A percentile compares a stretch with the other conserved stretches of the same genome.
These are phyloP conservation scores for Cyclopterus lumpus DNA, from an alignment of 2,797 vertebrate species.

Conservation along the genomic window DNA sequence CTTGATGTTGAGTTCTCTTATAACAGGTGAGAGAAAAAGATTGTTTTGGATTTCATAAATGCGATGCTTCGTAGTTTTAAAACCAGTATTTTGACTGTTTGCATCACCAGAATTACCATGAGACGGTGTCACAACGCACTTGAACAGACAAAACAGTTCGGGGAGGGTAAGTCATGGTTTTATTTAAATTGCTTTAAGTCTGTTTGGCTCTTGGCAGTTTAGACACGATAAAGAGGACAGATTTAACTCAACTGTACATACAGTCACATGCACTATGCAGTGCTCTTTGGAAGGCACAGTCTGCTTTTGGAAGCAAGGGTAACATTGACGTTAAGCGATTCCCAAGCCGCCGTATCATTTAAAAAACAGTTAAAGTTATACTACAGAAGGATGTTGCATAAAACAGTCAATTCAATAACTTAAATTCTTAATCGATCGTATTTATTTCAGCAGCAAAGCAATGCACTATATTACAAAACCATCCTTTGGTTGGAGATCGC, in stretches of 20 bases:
- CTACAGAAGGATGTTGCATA: background rate
- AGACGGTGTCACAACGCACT: conserved; percentile 92
- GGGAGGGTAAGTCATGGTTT: conserved; percentile 80
- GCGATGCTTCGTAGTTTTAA: background rate
- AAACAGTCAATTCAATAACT: background rate
- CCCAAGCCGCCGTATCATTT: background rate
- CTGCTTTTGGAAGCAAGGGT: background rate
- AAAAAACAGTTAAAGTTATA: background rate
- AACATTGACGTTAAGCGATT: background rate
- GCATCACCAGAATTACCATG: conserved; percentile 83
- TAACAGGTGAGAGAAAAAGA: conserved; percentile 85
- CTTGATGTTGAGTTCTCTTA: conserved; percentile 93
- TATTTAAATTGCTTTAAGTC: background rate
- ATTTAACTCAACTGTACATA: background rate
- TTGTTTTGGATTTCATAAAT: background rate
- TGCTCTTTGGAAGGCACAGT: background rate
- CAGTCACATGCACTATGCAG: background rate
- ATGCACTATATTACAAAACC: too few species aligned
- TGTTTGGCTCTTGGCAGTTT: background rate
- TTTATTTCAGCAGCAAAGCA: too few species aligned
- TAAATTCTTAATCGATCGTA: too few species aligned
- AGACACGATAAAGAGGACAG: background rate
- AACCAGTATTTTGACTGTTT: conserved; percentile 5
- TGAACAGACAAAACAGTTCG: conserved; percentile 85
- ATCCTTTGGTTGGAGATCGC: background rate